phyloP scores from a whole-genome alignment of 2,888 invertebrate genomes.

The Petrophora chlorosata region DNA sequence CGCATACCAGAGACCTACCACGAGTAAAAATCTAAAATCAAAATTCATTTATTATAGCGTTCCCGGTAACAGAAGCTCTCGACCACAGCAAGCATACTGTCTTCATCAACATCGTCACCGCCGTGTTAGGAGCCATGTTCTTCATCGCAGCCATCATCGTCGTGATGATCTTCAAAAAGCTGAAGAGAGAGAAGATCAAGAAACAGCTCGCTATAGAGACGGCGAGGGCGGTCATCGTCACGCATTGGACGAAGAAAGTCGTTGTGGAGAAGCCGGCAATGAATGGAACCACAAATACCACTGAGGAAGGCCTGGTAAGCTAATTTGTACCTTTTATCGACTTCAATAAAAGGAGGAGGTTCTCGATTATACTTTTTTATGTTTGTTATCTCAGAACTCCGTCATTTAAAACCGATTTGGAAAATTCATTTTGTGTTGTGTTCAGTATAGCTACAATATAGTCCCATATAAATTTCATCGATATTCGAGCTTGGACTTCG shows the following conservation, averaged over 20 bases:
- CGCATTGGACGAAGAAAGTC: conserved; percentile 95
- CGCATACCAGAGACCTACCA: too few species aligned
- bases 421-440: too few species aligned
- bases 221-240: conserved; percentile 90
- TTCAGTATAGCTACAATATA: too few species aligned
- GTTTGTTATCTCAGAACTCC: too few species aligned
- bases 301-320: conserved; percentile 86
- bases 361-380: too few species aligned
- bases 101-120: conserved; percentile 84
- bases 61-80: conserved; percentile 60
- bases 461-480: too few species aligned
- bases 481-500: too few species aligned
- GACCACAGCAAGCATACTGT: conserved; percentile 80
- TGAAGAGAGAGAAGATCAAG: conserved; percentile 91
- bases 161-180: conserved; percentile 87
- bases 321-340: neutral
- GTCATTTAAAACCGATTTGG: too few species aligned
- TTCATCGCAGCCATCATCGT: conserved; percentile 83
- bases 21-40: too few species aligned
- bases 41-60: conserved; percentile 48
- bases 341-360: too few species aligned
- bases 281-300: conserved; percentile 83
- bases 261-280: conserved; percentile 92
- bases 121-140: conserved; percentile 84
- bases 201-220: conserved; percentile 92